Base-by-base conservation (phyloP, 2,797 vertebrate species). In the Helarctos malayanus region DNA sequence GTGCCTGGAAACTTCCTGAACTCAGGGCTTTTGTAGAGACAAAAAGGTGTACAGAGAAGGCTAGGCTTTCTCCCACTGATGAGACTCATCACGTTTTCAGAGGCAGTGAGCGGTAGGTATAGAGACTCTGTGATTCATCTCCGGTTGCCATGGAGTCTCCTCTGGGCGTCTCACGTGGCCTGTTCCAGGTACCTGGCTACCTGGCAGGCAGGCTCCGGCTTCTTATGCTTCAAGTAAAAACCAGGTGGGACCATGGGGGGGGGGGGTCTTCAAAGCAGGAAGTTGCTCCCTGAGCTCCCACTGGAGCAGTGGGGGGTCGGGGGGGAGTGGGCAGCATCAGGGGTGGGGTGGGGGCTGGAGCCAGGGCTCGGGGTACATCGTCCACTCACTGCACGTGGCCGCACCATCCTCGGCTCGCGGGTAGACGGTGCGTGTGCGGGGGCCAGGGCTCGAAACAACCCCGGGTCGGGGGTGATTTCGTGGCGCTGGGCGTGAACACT, bases 41-140 rank as follows among this genome's bases (percentile, higher is more conserved):
- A 56, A 29, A 7, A 3, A 7, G 11, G 41, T 19, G 3, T 7
- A 12, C 9, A 19, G 47, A 56, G 29, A 23, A 4, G 16, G 35
- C 29, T 0, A 0, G n/a, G 47, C 21, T 25, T 27, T 9, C 10
- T 23, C 15, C 63, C 27, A 0, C 73, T 68, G 15, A 49, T 13
- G 32, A 63, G 76, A 71, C 38, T 6, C 6, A 1, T 5, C 5
- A 18, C 35, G 1, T 21, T 83, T 57, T 57, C 12, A 35, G 87
- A 79, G 0, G 1, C 5, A 4, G 2, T 0, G 32, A 69, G 9
- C n/a, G 10, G 1, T 1, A 18, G 2, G 35, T 7, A 13, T 7
- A 45, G 75, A 12, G n/a, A 11, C 76, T 18, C 59, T 27, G 75
- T 27, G 82, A 29, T 21, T 11, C 2, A 5, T n/a, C 68, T 32